phyloP scores from a whole-genome alignment of 2,888 invertebrate genomes.

The Hecatera dysodea region DNA sequence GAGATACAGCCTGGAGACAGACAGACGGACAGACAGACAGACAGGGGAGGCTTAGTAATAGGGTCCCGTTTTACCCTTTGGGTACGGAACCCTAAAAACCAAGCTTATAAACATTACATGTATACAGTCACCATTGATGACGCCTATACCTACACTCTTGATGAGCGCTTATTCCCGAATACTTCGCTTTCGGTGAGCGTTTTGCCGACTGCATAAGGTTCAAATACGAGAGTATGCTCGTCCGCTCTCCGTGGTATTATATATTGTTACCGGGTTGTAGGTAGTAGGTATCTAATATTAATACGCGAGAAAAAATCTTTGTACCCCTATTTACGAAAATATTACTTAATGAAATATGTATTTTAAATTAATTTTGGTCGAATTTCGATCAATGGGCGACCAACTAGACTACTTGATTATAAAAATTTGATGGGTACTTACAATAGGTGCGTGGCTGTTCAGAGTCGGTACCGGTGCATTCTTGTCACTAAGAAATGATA shows the following conservation, averaged over 20 bases:
- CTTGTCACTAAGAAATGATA: slow-evolving; percentile 56
- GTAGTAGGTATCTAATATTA: slow-evolving; percentile 54
- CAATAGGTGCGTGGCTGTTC: slow-evolving; percentile 51
- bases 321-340: slow-evolving; percentile 53
- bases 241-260: slow-evolving; percentile 51
- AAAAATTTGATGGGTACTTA: slow-evolving; percentile 51
- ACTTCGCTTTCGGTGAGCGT: slow-evolving; percentile 54
- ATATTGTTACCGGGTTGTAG: slow-evolving; percentile 56
- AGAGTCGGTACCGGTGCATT: slow-evolving; percentile 47
- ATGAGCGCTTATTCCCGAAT: slow-evolving; percentile 56
- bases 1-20: too few relatives aligned
- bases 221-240: slow-evolving; percentile 53
- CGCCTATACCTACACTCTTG: slow-evolving; percentile 53
- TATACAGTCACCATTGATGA: slow-evolving; percentile 54
- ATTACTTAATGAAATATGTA: slow-evolving; percentile 55
- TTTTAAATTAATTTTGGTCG: slow-evolving; percentile 47
- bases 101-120: slow-evolving; percentile 45
- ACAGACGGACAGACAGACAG: too few relatives aligned
- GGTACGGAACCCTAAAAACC: slow-evolving; percentile 43
- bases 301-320: slow-evolving; percentile 48
- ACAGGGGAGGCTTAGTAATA: too few relatives aligned
- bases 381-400: slow-evolving; percentile 48
- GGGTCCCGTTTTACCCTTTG: slow-evolving; percentile 34
- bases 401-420: slow-evolving; percentile 42
- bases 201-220: slow-evolving; percentile 53